Evolutionary conservation across 2,797 vertebrate species (phyloP).

Genomic region (Cuniculus paca): DNA sequence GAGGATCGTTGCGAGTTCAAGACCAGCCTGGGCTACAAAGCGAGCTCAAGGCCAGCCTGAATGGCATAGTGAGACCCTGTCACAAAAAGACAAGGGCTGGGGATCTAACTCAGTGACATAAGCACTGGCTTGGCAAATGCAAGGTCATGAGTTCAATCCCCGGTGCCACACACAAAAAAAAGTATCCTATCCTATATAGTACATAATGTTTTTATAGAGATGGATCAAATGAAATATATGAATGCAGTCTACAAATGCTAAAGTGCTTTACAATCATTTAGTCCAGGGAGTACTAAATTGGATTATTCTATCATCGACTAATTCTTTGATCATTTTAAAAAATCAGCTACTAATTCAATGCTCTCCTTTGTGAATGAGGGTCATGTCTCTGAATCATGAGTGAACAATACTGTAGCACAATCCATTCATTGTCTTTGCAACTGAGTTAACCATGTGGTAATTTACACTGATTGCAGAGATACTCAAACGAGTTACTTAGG

Average conservation of each 20-base stretch:
- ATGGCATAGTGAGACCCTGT: too few species aligned
- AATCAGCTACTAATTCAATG: slow-evolving; percentile 62
- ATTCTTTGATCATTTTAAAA: slow-evolving; percentile 49
- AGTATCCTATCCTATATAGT: not conserved
- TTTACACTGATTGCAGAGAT: slow-evolving; percentile 9
- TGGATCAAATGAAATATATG: slow-evolving; percentile 6
- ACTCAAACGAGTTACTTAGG: not conserved
- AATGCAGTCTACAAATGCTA: slow-evolving; percentile 46
- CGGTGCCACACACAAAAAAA: too few species aligned
- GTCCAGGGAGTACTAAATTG: slow-evolving; percentile 17
- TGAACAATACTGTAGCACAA: not conserved
- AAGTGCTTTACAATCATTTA: slow-evolving; percentile 49
- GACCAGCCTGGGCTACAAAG: too few species aligned
- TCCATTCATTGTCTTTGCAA: slow-evolving; percentile 52
- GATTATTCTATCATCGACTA: slow-evolving; percentile 63
- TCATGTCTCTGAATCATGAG: slow-evolving; percentile 55
- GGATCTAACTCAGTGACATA: too few species aligned
- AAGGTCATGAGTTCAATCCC: too few species aligned
- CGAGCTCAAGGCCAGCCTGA: too few species aligned
- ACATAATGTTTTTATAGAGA: slow-evolving; percentile 34
- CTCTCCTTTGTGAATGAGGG: slow-evolving; percentile 62
- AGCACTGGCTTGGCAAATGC: too few species aligned
- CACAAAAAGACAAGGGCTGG: too few species aligned
- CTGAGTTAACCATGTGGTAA: slow-evolving; percentile 40
- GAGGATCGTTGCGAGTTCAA: too few species aligned